A percentile compares a stretch with the other conserved stretches of the same genome.
phyloP scores from a whole-genome alignment of 2,113 vertebrate species.

The Cynoglossus semilaevis region DNA sequence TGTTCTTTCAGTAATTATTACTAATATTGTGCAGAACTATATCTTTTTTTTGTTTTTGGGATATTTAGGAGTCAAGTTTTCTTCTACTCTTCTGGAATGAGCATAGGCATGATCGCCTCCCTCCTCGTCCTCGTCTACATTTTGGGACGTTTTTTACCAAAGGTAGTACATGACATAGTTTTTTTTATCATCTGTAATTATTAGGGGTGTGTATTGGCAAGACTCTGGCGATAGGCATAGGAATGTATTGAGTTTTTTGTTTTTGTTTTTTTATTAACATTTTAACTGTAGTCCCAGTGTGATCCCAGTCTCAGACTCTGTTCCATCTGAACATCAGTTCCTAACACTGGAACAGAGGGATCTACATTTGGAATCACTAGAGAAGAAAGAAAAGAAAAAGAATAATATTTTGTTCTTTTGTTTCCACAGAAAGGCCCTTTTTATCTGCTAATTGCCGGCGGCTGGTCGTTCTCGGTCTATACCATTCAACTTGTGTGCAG shows the following conservation, averaged over 20 bases:
- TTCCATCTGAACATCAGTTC: no score
- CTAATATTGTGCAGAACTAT: not conserved
- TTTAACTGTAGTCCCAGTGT: no score
- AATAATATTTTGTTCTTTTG: slow-evolving; percentile 1
- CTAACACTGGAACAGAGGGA: no score
- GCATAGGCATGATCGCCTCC: slow-evolving; percentile 89
- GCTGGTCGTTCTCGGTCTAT: slow-evolving; percentile 97
- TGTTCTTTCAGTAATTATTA: not conserved
- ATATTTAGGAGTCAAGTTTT: slow-evolving; percentile 87
- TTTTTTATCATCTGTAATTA: not conserved
- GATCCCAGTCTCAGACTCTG: no score
- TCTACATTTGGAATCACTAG: no score
- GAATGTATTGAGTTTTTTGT: no score
- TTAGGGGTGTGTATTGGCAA: no score
- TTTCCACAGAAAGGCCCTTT: slow-evolving; percentile 86
- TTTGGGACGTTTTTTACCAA: slow-evolving; percentile 86
- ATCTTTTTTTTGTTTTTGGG: not conserved
- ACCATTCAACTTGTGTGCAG: slow-evolving; percentile 89
- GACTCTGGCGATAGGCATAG: no score
- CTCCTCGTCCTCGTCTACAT: slow-evolving; percentile 89
- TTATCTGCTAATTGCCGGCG: slow-evolving; percentile 86
- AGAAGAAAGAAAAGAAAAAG: no score
- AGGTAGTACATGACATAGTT: slow-evolving; percentile 70
- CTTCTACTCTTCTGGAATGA: slow-evolving; percentile 91
- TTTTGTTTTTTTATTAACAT: no score